A percentile compares a stretch with the other conserved stretches of the same genome.
These are phyloP conservation scores for Dicaeum eximium DNA, from an alignment of 2,113 vertebrate genomes.

Conservation along the genomic window DNA sequence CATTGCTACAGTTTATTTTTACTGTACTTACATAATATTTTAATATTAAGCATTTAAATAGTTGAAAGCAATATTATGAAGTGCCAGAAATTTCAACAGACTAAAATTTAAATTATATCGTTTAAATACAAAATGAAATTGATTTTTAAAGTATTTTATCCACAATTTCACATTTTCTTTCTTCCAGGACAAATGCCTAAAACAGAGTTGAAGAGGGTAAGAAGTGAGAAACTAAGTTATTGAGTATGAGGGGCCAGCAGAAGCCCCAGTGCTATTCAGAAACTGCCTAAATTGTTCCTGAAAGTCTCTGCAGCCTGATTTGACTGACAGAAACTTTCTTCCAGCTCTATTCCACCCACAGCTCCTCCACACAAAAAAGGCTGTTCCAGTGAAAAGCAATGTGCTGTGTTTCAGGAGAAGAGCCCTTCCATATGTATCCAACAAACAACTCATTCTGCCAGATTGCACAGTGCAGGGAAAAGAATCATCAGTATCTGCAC, in stretches of 20 bases:
- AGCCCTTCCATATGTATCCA: not conserved
- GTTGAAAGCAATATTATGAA: not conserved
- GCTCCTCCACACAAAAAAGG: not conserved
- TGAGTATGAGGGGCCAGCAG: not conserved
- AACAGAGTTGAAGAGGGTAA: not conserved
- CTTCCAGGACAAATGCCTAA: not conserved
- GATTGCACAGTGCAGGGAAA: not conserved
- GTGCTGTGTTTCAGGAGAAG: not conserved
- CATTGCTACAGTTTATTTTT: constrained; percentile 62
- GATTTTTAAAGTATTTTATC: not conserved
- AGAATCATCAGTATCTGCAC: not conserved
- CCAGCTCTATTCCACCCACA: constrained; percentile 40
- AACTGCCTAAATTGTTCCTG: not conserved
- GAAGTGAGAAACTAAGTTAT: not conserved
- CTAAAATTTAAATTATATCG: not conserved
- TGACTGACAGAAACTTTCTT: constrained; percentile 17
- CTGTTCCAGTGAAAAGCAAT: not conserved
- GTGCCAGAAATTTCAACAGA: not conserved
- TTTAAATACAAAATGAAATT: not conserved
- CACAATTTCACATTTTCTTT: not conserved
- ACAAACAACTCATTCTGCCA: not conserved
- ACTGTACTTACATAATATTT: constrained; percentile 54
- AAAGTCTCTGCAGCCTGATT: not conserved
- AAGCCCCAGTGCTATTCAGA: not conserved
- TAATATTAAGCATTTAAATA: constrained; percentile 40